Base-by-base conservation (phyloP, 1,140 invertebrate species). In the Papilio aristodemus region DNA sequence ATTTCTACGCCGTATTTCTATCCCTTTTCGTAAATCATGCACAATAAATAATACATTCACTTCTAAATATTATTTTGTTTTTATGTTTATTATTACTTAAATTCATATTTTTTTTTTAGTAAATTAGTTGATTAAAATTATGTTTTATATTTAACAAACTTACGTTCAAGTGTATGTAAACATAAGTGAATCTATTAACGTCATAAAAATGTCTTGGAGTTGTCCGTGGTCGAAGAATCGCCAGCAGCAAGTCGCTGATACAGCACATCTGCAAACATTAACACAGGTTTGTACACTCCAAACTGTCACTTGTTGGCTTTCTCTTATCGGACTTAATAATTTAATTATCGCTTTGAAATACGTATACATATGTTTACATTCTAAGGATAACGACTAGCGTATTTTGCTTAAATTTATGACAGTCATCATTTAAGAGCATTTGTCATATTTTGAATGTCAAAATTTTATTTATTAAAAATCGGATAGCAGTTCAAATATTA, bases 181-280 rank as follows among this genome's bases (percentile, higher is more conserved):
- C 17, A 54, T 11, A 25, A 54, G 19, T 25, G 46, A 17, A 19
- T 10, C 11, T 19, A 54, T 50, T 39, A 68, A 72, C 59, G 70
- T 50, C 41, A 70, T 70, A 69, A 81, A 70, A 59, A 89, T 89
- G 89, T 86, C 87, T 69, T 91, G 89, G 87, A 87, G 63, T 60
- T 91, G 89, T 62, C 89, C 87, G 67, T 91, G 89, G 89, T 87
- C 87, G 36, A 85, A 80, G 27, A 83, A 81, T 57, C 85, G 78
- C 27, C 84, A 80, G 75, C 79, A 78, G 14, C 77, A 84, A 60
- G 64, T 72, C 27, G 79, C 72, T 71, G 78, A 80, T 75, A 85
- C 73, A 64, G 71, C 73, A 46, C 78, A 82, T 36, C 71, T 83
- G 13, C 75, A 80, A 38, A 62, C 74, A 57, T 14, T 78, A 32